Conservation (phyloP, 2,888 invertebrate species). For the Halictus quadricinctus region DNA sequence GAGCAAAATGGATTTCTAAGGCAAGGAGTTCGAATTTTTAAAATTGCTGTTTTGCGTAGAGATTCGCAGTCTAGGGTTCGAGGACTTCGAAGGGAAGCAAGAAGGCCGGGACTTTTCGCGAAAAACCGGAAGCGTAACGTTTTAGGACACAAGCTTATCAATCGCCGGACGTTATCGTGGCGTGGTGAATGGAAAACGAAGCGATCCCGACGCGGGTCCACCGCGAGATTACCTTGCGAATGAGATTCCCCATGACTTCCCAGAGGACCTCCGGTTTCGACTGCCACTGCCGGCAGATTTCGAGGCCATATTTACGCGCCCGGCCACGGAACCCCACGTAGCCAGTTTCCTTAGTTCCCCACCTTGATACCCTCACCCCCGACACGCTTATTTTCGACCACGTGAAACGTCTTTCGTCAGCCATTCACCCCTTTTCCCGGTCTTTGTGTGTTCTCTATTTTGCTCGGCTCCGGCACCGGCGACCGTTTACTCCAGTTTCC, state of each 20-base stretch:
- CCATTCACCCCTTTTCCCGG: constrained; percentile 42
- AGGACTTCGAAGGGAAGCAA: not conserved
- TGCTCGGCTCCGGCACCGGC: not conserved
- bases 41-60: too few species aligned
- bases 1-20: too few species aligned
- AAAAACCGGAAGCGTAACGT: not conserved
- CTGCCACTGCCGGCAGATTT: constrained; percentile 51
- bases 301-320: constrained; percentile 62
- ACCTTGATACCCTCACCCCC: constrained; percentile 49
- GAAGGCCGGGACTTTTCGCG: not conserved
- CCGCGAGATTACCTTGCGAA: constrained; percentile 67
- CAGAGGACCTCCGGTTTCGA: constrained; percentile 64
- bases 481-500: constrained; percentile 4
- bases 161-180: not conserved
- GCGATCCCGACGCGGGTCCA: too few species aligned
- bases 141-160: not conserved
- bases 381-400: constrained; percentile 58
- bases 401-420: constrained; percentile 45
- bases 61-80: too few species aligned
- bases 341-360: constrained; percentile 51
- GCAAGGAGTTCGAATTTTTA: too few species aligned
- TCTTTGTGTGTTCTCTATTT: constrained; percentile 6
- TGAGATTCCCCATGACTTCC: constrained; percentile 74
- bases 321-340: constrained; percentile 64
- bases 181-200: not conserved